Evolutionary conservation across 2,113 vertebrate species (phyloP).

Genomic region (Noturus placidus): DNA sequence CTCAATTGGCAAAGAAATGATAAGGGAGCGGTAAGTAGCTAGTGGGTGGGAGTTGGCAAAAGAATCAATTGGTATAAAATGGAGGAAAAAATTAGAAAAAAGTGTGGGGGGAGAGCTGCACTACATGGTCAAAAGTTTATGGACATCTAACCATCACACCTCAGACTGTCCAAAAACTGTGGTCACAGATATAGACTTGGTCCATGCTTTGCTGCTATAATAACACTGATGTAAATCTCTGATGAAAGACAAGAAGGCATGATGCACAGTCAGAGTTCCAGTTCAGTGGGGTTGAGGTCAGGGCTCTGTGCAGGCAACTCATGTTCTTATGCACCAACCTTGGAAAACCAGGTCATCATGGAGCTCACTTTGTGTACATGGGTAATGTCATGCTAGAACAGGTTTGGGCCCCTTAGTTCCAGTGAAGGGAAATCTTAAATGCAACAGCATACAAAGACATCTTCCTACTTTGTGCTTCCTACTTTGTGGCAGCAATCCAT

Average conservation of each 20-base stretch:
- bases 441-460: neutral
- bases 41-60: neutral
- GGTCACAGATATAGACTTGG: neutral
- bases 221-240: neutral
- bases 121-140: neutral
- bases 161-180: neutral
- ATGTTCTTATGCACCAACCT: neutral
- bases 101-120: neutral
- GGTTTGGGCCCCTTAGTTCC: neutral
- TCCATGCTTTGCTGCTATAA: neutral
- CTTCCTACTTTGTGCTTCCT: neutral
- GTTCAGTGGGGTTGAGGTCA: neutral
- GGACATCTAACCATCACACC: neutral
- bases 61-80: neutral
- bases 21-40: neutral
- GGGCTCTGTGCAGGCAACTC: neutral
- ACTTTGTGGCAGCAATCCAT: neutral
- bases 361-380: neutral
- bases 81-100: no score
- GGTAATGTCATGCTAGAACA: neutral
- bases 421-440: neutral
- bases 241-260: neutral
- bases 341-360: neutral
- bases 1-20: neutral
- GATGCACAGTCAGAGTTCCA: neutral